Base-by-base conservation (phyloP, 2,888 invertebrate genomes). In the Rhorus exstirpatorius region DNA sequence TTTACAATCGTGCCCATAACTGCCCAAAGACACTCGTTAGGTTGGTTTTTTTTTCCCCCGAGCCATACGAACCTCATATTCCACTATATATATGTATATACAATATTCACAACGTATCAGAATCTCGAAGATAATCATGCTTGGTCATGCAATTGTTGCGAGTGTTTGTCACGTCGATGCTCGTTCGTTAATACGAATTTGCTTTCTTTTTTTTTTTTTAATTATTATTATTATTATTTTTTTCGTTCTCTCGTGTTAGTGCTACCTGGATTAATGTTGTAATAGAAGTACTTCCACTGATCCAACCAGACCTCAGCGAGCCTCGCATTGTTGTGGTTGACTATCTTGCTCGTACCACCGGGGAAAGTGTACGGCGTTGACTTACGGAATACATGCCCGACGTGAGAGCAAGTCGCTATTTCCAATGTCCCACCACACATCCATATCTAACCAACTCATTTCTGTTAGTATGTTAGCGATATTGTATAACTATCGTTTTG, bases 271-370 rank as follows among this genome's bases (percentile, higher is more conserved):
- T 98, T 98, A 95, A 98, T 98, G 95, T 97, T 97, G 97, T 98
- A 98, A 97, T 98, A 98, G 96, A 99, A 98, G 93, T 97, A 97
- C 95, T 98, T 98, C 97, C 99, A 99, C 93, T 99, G 98, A 95
- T 99, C 99, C 94, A 99, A 96, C 99, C 99, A 99, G 90, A 99
- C 99, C 94, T 99, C 98, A 87, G 98, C 99, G 91, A 99, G 97
- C 89, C 99, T 96, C 93, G 98, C 98, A 94, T 99, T 98, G 96
- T 99, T 99, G 95, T 98, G 98, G 95, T 99, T 98, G 94, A 99
- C 99, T 93, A 99, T 98, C 92, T 97, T 97, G 94, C 97, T 97
- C 90, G 98, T 98, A 92, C 99, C 99, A 90, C 99, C 99, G 77
- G 99, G 99, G 95, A 99, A 99, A 89, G 98, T 97, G 94, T 99